Conservation (phyloP, 2,797 vertebrate species). For the Oryzias sinensis region DNA sequence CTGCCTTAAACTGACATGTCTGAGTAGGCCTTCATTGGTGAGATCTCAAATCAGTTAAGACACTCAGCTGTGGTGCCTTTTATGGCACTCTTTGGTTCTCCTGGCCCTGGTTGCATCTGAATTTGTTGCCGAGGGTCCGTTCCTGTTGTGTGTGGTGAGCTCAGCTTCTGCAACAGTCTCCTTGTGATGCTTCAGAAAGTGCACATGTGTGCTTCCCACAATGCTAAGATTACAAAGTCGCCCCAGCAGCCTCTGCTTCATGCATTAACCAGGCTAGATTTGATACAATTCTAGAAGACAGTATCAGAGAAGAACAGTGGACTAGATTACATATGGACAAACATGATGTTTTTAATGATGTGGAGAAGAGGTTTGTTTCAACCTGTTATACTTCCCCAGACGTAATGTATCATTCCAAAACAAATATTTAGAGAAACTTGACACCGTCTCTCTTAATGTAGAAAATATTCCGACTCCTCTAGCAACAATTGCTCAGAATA, state of each 20-base stretch:
- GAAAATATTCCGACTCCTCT: too few relatives aligned
- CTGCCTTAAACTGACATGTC: slow-evolving; percentile 52
- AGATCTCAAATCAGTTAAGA: slow-evolving; percentile 46
- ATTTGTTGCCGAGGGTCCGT: slow-evolving; percentile 67
- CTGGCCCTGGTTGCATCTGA: slow-evolving; percentile 64
- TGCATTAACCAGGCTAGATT: slow-evolving; percentile 58
- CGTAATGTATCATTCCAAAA: too few relatives aligned
- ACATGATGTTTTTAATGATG: too few relatives aligned
- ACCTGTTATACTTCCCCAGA: too few relatives aligned
- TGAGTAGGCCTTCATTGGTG: slow-evolving; percentile 32
- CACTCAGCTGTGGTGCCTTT: slow-evolving; percentile 33
- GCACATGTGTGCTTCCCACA: slow-evolving; percentile 65
- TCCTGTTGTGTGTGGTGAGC: slow-evolving; percentile 52
- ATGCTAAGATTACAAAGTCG: slow-evolving; percentile 70
- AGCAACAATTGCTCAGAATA: too few relatives aligned
- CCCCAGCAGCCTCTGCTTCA: slow-evolving; percentile 62
- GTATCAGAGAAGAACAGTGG: slow-evolving; percentile 12
- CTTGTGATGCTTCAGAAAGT: slow-evolving; percentile 71
- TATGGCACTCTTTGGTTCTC: slow-evolving; percentile 40
- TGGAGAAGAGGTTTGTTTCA: too few relatives aligned
- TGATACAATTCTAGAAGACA: slow-evolving; percentile 55
- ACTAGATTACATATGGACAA: too few relatives aligned
- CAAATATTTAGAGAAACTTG: too few relatives aligned
- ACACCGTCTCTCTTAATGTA: too few relatives aligned
- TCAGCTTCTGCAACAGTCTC: slow-evolving; percentile 69